phyloP scores from a whole-genome alignment of 2,888 invertebrate species.

The Acanthopleura granulata region DNA sequence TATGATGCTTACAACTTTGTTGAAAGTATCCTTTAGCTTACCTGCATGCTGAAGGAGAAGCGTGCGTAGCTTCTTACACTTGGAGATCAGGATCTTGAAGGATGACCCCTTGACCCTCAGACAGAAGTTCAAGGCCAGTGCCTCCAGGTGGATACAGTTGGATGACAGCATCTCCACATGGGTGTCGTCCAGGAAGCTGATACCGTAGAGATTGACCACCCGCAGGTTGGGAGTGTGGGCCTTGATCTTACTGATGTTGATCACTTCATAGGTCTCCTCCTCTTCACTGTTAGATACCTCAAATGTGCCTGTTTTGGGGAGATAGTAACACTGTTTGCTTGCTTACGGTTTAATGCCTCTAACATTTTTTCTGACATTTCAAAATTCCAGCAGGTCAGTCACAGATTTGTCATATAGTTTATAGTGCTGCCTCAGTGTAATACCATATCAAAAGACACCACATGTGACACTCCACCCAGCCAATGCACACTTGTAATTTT shows the following conservation, averaged over 20 bases:
- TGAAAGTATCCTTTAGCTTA: slow-evolving; percentile 69
- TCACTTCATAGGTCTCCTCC: slow-evolving; percentile 87
- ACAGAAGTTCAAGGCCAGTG: slow-evolving; percentile 97
- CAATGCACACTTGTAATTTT: too few relatives aligned
- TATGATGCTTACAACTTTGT: too few relatives aligned
- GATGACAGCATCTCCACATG: slow-evolving; percentile 94
- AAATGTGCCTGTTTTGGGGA: slow-evolving; percentile 64
- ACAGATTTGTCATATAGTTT: too few relatives aligned
- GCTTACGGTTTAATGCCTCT: too few relatives aligned
- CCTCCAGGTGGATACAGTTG: slow-evolving; percentile 96
- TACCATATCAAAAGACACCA: too few relatives aligned
- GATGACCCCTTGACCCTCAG: slow-evolving; percentile 96
- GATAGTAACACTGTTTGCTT: background rate
- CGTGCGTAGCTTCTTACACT: slow-evolving; percentile 91
- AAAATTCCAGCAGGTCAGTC: too few relatives aligned
- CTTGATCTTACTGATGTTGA: slow-evolving; percentile 98
- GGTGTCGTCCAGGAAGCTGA: slow-evolving; percentile 97
- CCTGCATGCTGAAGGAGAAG: slow-evolving; percentile 97
- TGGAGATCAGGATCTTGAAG: slow-evolving; percentile 91
- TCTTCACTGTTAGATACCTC: slow-evolving; percentile 86
- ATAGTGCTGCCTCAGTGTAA: too few relatives aligned
- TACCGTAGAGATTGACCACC: slow-evolving; percentile 98
- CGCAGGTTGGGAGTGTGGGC: slow-evolving; percentile 97
- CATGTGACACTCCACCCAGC: too few relatives aligned
- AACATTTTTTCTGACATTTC: too few relatives aligned